Evolutionary conservation across 2,888 invertebrate genomes (phyloP).

Genomic region (Steinernema carpocapsae): DNA sequence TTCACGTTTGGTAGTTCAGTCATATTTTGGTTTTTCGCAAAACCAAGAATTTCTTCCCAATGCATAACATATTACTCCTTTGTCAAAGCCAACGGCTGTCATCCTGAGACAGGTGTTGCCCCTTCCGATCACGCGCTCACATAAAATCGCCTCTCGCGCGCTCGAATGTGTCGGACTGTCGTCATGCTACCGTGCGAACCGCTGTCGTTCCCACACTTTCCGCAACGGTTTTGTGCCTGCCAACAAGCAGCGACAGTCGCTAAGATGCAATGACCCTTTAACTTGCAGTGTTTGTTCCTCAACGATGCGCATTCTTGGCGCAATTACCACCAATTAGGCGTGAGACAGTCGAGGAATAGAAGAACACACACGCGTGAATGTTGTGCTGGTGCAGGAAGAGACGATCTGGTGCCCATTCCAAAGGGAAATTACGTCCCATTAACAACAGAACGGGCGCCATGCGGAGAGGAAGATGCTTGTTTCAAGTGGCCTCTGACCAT

Average conservation of each 20-base stretch:
- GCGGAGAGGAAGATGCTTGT: not conserved
- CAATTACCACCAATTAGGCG: slow-evolving; percentile 31
- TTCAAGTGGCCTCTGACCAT: slow-evolving; percentile 8
- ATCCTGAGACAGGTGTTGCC: not conserved
- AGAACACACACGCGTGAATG: not conserved
- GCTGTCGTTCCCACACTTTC: not conserved
- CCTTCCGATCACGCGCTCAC: not conserved
- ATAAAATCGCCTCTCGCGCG: too few species aligned
- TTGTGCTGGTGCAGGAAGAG: too few species aligned
- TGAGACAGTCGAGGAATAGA: not conserved
- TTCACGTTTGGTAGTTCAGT: too few species aligned
- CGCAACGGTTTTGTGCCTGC: not conserved
- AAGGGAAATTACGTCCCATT: slow-evolving; percentile 25
- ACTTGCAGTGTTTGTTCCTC: too few species aligned
- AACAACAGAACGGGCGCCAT: not conserved
- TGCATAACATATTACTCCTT: too few species aligned
- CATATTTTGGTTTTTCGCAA: too few species aligned
- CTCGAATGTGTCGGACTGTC: too few species aligned
- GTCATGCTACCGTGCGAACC: not conserved
- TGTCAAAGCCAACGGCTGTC: too few species aligned
- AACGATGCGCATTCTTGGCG: slow-evolving; percentile 1
- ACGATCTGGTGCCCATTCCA: not conserved
- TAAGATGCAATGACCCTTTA: too few species aligned
- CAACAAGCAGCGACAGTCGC: too few species aligned
- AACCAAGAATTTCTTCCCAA: too few species aligned